Evolutionary conservation across 1,140 invertebrate genomes (phyloP).

Genomic region (Vanessa atalanta): DNA sequence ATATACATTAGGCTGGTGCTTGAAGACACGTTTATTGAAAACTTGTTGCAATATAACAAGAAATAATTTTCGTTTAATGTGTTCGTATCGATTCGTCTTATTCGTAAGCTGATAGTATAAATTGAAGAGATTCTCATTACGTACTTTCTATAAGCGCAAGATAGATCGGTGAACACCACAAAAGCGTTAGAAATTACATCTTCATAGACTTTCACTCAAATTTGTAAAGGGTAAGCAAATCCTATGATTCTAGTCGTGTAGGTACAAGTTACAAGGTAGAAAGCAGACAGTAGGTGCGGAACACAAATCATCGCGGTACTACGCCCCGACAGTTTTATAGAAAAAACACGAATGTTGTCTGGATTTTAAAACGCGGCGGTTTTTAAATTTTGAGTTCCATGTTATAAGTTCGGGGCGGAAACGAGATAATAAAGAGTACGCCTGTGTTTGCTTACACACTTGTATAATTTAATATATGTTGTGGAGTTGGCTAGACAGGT

Average conservation of each 20-base stretch:
- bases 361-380: background rate
- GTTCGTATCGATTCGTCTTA: conserved; percentile 5
- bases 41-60: conserved; percentile 1
- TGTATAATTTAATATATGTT: no score
- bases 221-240: conserved; percentile 39
- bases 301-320: conserved; percentile 33
- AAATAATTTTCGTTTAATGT: conserved; percentile 2
- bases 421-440: no score
- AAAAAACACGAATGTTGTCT: conserved; percentile 11
- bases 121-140: conserved; percentile 12
- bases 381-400: background rate
- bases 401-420: no score
- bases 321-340: conserved; percentile 28
- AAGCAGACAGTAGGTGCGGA: conserved; percentile 32
- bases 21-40: background rate
- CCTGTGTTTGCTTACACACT: no score
- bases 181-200: conserved; percentile 35
- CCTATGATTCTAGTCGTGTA: conserved; percentile 27
- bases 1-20: background rate
- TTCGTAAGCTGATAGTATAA: background rate
- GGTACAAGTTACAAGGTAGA: conserved; percentile 31
- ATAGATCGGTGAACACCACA: conserved; percentile 22
- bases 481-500: no score
- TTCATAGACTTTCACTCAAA: conserved; percentile 39
- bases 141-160: conserved; percentile 20